These are phyloP conservation scores for Myxocyprinus asiaticus DNA, from an alignment of 2,113 vertebrate genomes.

Conservation along the genomic window DNA sequence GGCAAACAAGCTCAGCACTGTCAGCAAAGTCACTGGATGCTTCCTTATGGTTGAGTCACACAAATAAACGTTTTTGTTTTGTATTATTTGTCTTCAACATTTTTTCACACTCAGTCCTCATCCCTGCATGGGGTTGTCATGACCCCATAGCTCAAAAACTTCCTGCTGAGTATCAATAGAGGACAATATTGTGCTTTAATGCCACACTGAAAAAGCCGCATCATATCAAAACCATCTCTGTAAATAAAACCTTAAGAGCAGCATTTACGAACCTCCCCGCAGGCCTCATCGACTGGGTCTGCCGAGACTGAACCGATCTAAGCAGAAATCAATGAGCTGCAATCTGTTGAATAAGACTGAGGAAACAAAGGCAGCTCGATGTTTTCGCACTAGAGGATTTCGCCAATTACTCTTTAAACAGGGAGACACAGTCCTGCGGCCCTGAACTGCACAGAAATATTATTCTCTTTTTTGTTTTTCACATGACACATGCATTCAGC, in stretches of 20 bases:
- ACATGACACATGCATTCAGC: conserved; percentile 39
- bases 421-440: conserved; percentile 54
- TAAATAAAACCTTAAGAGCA: conserved; percentile 20
- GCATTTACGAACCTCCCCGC: conserved; percentile 32
- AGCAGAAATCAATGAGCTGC: conserved; percentile 48
- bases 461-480: conserved; percentile 42
- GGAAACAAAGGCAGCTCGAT: conserved; percentile 46
- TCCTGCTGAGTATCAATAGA: background rate
- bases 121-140: background rate
- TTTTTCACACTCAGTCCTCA: background rate
- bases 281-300: conserved; percentile 47
- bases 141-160: background rate
- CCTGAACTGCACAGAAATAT: conserved; percentile 26
- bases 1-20: conserved; percentile 7
- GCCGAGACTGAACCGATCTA: conserved; percentile 56
- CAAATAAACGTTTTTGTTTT: background rate
- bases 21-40: conserved; percentile 53
- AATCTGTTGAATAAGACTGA: conserved; percentile 51
- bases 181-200: conserved; percentile 22
- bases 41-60: conserved; percentile 36
- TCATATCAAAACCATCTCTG: conserved; percentile 33
- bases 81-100: background rate
- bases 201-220: conserved; percentile 27
- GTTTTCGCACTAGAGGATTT: conserved; percentile 38
- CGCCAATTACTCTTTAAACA: conserved; percentile 55